A percentile compares a stretch with the other conserved stretches of the same genome.
Evolutionary conservation across 2,888 invertebrate species (phyloP).

Genomic region (Drosophila kambysellisi): DNA sequence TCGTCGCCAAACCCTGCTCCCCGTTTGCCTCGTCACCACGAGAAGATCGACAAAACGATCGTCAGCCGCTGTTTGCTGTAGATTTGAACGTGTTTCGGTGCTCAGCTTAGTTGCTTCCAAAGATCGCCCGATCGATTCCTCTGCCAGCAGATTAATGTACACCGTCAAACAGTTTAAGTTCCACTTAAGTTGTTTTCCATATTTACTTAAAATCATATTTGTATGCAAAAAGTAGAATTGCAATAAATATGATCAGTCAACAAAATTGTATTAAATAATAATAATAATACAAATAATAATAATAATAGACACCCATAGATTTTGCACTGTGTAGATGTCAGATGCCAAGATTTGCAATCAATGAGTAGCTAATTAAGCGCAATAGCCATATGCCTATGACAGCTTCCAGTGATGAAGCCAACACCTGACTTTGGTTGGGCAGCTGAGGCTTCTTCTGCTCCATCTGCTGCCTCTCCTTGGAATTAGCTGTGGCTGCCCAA

Average conservation of each 20-base stretch:
- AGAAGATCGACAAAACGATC: constrained; percentile 32
- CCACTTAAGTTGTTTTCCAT: not conserved
- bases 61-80: constrained; percentile 36
- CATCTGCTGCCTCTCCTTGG: not conserved
- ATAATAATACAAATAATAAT: no score
- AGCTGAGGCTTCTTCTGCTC: not conserved
- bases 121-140: not conserved
- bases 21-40: not conserved
- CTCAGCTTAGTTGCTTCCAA: constrained; percentile 2
- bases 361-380: constrained; percentile 27
- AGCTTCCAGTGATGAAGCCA: not conserved
- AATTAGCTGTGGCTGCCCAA: not conserved
- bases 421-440: not conserved
- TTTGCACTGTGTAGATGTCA: not conserved
- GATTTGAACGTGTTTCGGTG: constrained; percentile 26
- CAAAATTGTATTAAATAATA: not conserved
- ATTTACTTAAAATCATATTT: not conserved
- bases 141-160: not conserved
- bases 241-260: no score
- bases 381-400: not conserved
- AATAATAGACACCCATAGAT: not conserved
- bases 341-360: not conserved
- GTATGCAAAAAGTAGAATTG: not conserved
- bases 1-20: not conserved
- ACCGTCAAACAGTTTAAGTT: not conserved